Percentiles rank a stretch among this genome's conserved stretches.
Conservation (phyloP, 1,140 invertebrate genomes). For the Monochamus saltuarius region DNA sequence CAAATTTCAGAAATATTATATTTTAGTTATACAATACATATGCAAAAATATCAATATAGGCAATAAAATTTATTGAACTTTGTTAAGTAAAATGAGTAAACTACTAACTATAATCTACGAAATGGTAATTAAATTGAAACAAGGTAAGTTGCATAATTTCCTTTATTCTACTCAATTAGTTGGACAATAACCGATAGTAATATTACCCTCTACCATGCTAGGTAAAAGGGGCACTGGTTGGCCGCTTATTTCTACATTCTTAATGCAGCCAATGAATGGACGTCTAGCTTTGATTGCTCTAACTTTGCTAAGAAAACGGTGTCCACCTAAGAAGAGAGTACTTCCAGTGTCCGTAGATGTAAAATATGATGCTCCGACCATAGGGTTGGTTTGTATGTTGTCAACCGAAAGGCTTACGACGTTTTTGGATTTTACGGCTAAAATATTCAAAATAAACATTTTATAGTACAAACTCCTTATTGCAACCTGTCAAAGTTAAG, state of each 20-base stretch:
- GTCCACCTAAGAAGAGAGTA: conserved; percentile 87
- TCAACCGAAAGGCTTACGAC: conserved; percentile 81
- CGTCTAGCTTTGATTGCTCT: conserved; percentile 60
- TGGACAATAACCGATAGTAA: conserved; percentile 71
- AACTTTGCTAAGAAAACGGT: conserved; percentile 62
- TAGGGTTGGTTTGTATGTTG: conserved; percentile 64
- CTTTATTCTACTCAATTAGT: conserved; percentile 58
- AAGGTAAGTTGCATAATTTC: no score
- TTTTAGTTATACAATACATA: no score
- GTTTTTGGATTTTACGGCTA: conserved; percentile 83
- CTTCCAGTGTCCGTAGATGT: conserved; percentile 77
- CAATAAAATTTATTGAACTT: no score
- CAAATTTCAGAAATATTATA: no score
- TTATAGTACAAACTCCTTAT: no score
- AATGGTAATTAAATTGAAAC: no score
- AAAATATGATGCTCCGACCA: conserved; percentile 65
- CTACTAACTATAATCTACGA: no score
- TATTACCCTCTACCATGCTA: conserved; percentile 63
- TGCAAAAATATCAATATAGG: no score
- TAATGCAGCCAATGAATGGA: conserved; percentile 83
- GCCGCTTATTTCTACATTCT: conserved; percentile 67
- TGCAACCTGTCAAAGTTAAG: no score
- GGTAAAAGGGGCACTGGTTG: conserved; percentile 61
- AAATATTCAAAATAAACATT: no score
- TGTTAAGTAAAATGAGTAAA: no score